Conservation (phyloP, 2,113 vertebrate species). For the Formicarius rufipectus region DNA sequence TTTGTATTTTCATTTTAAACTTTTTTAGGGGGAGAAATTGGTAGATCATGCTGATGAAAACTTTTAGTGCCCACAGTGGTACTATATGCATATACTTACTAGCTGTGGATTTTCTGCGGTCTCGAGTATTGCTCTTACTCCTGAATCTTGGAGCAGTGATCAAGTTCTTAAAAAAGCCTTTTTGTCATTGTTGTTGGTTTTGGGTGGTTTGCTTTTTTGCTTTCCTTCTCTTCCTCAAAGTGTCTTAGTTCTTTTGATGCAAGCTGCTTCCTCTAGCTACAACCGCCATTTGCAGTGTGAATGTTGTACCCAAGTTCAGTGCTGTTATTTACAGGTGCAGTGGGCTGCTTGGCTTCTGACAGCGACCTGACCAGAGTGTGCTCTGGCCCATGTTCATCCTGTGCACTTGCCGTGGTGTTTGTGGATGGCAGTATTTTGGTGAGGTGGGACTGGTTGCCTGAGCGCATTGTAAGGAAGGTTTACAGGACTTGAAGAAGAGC, state of each 20-base stretch:
- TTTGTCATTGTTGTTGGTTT: too few species aligned
- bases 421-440: neutral
- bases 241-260: neutral
- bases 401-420: neutral
- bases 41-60: neutral
- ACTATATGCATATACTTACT: neutral
- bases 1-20: neutral
- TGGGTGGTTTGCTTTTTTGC: too few species aligned
- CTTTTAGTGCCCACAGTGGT: neutral
- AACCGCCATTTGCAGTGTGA: neutral
- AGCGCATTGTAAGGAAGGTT: neutral
- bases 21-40: neutral
- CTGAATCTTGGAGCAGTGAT: neutral
- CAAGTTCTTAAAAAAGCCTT: neutral
- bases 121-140: neutral
- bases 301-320: neutral
- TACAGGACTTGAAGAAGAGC: neutral
- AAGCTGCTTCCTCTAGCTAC: neutral
- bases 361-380: fast-evolving
- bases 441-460: neutral
- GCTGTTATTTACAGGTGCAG: neutral
- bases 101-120: neutral
- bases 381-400: neutral
- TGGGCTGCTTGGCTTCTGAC: neutral
- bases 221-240: neutral